Evolutionary conservation across 2,113 vertebrate genomes (phyloP).

Genomic region (Cavia porcellus): DNA sequence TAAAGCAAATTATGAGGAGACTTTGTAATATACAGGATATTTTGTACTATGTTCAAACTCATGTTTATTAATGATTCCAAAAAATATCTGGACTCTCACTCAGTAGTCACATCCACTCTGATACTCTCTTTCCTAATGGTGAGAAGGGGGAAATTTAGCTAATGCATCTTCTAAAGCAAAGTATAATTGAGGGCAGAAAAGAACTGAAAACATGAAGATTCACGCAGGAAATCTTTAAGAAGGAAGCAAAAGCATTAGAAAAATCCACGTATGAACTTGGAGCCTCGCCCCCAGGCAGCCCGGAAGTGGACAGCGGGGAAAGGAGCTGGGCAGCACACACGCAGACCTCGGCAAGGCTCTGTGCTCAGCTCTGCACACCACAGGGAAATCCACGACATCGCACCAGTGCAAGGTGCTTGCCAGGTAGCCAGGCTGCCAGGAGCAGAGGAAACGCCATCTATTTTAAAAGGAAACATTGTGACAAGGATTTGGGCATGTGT

Average conservation of each 20-base stretch:
- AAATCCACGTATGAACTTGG: background rate
- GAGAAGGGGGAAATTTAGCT: background rate
- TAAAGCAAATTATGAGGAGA: background rate
- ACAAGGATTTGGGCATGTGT: background rate
- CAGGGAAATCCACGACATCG: background rate
- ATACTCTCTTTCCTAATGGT: background rate
- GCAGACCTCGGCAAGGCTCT: fast-evolving
- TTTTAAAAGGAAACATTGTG: constrained; percentile 57
- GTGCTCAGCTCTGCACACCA: background rate
- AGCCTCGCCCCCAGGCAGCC: background rate
- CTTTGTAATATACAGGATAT: background rate
- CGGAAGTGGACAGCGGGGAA: background rate
- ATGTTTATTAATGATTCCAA: background rate
- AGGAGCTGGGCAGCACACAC: too few relatives aligned
- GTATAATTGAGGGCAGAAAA: background rate
- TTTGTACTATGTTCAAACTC: background rate
- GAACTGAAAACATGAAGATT: background rate
- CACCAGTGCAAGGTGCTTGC: background rate
- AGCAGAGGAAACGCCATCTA: background rate
- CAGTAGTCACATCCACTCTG: background rate
- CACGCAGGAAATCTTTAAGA: background rate
- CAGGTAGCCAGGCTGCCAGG: background rate
- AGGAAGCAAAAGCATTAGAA: background rate
- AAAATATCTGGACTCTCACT: background rate
- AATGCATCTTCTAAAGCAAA: background rate